Evolutionary conservation across 35 echinoderm and acorn worm genomes (phyloP), one percentile per base, ranked within the genome.

Genomic region (Patiria miniata): DNA sequence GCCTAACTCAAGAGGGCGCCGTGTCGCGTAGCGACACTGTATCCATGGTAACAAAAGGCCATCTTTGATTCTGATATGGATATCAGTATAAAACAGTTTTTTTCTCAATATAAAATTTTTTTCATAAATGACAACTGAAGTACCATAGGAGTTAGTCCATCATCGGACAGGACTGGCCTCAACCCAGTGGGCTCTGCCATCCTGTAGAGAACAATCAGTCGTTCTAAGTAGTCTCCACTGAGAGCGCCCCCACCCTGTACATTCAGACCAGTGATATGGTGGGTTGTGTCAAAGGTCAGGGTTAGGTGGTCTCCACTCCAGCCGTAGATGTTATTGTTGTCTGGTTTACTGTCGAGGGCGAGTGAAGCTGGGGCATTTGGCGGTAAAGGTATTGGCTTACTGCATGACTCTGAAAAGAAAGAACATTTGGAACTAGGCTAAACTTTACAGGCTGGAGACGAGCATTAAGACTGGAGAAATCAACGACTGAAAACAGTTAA

Each of bases 161-260:
- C 65, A 73, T 73, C 26, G 6, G 65, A 73, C 34, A 73, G 9
- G 26, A 73, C 29, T 34, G 65, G 65, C 9, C 65, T 73, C 19
- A 73, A 14, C 14, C 21, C 29, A 0, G 26, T 73, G 14, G 65
- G 14, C 19, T 22, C 26, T 10, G 21, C 26, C 26, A 5, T 34
- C 65, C 34, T 34, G 34, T 73, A 73, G 19, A 73, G 34, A 12
- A 73, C 7, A 10, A 73, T 34, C 8, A 73, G 29, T 73, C 65
- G 22, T 34, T 73, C 65, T 14, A 73, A 34, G 26, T 73, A 73
- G 65, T 73, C 65, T 73, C 65, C 34, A 73, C 65, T 73, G 6
- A 12, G 29, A 73, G 65, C 65, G 3, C 65, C 65, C 23, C 65
- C 65, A 28, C 65, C 65, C 10, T 32, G 65, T 7, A 73, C 65